phyloP scores from a whole-genome alignment of 2,113 vertebrate genomes.

The Electrona antarctica region DNA sequence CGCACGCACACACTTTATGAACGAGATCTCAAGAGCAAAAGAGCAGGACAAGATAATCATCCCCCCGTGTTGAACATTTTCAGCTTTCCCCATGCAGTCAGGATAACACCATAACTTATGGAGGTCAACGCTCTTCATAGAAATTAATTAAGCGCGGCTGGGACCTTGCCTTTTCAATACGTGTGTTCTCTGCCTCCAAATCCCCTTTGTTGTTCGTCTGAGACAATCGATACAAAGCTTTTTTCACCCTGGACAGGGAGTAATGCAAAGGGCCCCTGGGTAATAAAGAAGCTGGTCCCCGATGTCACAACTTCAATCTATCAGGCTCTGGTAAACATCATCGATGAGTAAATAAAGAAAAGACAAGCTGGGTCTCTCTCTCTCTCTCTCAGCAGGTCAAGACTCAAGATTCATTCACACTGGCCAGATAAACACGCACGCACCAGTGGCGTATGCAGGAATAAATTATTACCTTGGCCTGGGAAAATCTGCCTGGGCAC shows the following conservation, averaged over 20 bases:
- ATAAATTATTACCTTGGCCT: no score
- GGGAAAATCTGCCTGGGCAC: no score
- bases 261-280: constrained; percentile 62
- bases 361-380: constrained; percentile 10
- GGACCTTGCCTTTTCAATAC: constrained; percentile 34
- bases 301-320: constrained; percentile 62
- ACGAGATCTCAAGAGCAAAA: not conserved
- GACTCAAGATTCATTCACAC: constrained; percentile 42
- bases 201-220: constrained; percentile 30
- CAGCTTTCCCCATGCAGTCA: constrained; percentile 21
- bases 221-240: constrained; percentile 67
- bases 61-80: constrained; percentile 9
- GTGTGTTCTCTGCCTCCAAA: constrained; percentile 36
- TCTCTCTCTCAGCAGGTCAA: constrained; percentile 28
- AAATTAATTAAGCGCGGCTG: constrained; percentile 30
- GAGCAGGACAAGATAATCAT: not conserved
- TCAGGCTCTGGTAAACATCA: constrained; percentile 54
- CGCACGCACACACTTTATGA: not conserved
- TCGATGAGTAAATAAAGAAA: constrained; percentile 69
- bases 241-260: constrained; percentile 48
- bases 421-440: constrained; percentile 3
- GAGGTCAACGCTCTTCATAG: constrained; percentile 30
- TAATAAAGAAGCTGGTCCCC: constrained; percentile 57
- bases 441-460: no score
- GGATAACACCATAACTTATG: constrained; percentile 18